Evolutionary conservation across 2,888 invertebrate species (phyloP), one percentile per base, ranked within the genome.

Genomic region (Dascillus cervinus): DNA sequence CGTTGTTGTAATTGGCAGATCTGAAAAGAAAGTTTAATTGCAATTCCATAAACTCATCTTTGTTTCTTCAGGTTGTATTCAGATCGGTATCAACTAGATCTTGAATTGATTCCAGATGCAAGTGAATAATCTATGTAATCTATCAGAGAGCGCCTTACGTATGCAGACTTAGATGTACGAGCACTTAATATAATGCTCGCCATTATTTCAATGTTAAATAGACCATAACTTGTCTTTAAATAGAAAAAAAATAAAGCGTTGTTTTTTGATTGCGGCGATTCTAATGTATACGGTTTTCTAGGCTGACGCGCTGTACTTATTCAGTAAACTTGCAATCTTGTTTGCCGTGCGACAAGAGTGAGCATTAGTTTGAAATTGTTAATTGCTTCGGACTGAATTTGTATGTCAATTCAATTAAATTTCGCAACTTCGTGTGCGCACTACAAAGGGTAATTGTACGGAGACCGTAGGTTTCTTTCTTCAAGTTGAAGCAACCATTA

Each of bases 1-100:
- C 77, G 68, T 85, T 86, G 68, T 82, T 79, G 72, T 82, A 92
- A 72, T 87, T 91, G 55, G 90, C 85, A 53, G 91, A 91, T 73
- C 91, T 91, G 79, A 10, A 66, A 40, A 22, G 13, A 29, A 27
- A 26, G 29, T 12, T n/a, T n/a, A n/a, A n/a, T n/a, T n/a, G 11
- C 2, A 5, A 13, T 6, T 26, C 2, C n/a, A 12, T 8, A 21
- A 9, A 15, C n/a, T n/a, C n/a, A n/a, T n/a, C n/a, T n/a, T n/a
- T n/a, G n/a, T n/a, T n/a, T n/a, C n/a, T n/a, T n/a, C n/a, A n/a
- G n/a, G n/a, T n/a, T n/a, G n/a, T n/a, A n/a, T n/a, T n/a, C n/a
- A 17, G 17, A 17, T 17, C 17, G 17, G 17, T 8, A 29, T n/a
- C n/a, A n/a, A n/a, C n/a, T n/a, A n/a, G n/a, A n/a, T n/a, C n/a